These are phyloP conservation scores for Xenopus tropicalis DNA, from an alignment of 2,113 vertebrate species.

Conservation along the genomic window DNA sequence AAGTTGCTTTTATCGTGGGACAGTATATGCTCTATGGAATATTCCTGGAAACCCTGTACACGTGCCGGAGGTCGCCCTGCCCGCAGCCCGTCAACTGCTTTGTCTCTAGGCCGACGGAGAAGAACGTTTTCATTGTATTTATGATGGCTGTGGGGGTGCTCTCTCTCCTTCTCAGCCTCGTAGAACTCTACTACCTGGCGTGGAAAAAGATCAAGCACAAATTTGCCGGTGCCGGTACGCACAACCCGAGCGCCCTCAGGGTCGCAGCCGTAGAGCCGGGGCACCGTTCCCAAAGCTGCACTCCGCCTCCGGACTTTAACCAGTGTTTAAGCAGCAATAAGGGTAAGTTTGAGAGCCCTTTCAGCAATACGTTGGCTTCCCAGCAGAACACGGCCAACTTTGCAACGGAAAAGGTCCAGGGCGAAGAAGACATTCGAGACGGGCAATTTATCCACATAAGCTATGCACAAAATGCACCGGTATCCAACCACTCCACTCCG, in stretches of 20 bases:
- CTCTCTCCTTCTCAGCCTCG: slow-evolving; percentile 84
- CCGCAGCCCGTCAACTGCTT: slow-evolving; percentile 94
- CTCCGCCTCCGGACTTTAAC: slow-evolving; percentile 84
- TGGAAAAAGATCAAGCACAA: slow-evolving; percentile 75
- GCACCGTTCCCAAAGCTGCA: slow-evolving; percentile 63
- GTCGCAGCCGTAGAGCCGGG: slow-evolving; percentile 52
- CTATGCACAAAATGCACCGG: slow-evolving; percentile 64
- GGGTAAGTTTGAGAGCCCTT: slow-evolving; percentile 72
- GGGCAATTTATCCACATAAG: slow-evolving; percentile 73
- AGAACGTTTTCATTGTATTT: slow-evolving; percentile 95
- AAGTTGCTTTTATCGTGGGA: slow-evolving; percentile 86
- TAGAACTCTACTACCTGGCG: slow-evolving; percentile 86
- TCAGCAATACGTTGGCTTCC: slow-evolving; percentile 80
- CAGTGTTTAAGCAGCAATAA: slow-evolving; percentile 72
- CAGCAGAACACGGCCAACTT: slow-evolving; percentile 88
- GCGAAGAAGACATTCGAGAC: slow-evolving; percentile 66
- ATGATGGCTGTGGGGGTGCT: slow-evolving; percentile 88
- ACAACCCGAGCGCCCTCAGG: slow-evolving; percentile 42
- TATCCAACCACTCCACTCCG: slow-evolving; percentile 52
- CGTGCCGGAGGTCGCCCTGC: slow-evolving; percentile 81
- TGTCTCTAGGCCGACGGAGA: slow-evolving; percentile 93
- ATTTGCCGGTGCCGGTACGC: slow-evolving; percentile 43
- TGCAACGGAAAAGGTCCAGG: slow-evolving; percentile 73
- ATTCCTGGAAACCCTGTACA: slow-evolving; percentile 82
- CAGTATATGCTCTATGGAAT: slow-evolving; percentile 91